These are phyloP conservation scores for Radopholus similis DNA, from an alignment of 1,140 invertebrate genomes.

Conservation along the genomic window DNA sequence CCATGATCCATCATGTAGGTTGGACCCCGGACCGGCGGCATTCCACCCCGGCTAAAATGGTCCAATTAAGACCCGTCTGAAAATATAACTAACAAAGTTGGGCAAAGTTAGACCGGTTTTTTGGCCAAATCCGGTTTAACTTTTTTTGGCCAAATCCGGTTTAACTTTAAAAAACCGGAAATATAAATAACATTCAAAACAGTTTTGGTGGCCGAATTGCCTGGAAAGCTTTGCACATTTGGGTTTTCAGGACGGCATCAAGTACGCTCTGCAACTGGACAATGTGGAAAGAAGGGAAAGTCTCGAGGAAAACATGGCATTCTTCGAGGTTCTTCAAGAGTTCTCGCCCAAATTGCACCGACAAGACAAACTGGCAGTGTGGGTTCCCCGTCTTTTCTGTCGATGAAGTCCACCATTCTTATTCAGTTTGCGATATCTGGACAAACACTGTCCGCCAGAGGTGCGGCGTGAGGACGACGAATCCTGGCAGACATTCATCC, in stretches of 20 bases:
- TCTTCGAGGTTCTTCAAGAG: slow-evolving; percentile 40
- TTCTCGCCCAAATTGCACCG: slow-evolving; percentile 43
- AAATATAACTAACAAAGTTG: background rate
- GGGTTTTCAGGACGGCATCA: slow-evolving; percentile 30
- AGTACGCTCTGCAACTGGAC: slow-evolving; percentile 31
- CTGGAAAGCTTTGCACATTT: slow-evolving; percentile 1
- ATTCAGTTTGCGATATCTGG: slow-evolving; percentile 12
- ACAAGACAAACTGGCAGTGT: slow-evolving; percentile 45
- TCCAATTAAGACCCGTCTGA: background rate
- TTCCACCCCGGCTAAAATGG: slow-evolving; percentile 20
- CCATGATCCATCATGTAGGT: slow-evolving; percentile 74
- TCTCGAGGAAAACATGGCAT: slow-evolving; percentile 21
- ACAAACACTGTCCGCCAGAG: slow-evolving; percentile 10
- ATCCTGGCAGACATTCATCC: background rate
- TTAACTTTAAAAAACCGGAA: too few relatives aligned
- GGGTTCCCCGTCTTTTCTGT: slow-evolving; percentile 9
- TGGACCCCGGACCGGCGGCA: too few relatives aligned
- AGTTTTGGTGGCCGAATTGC: too few relatives aligned
- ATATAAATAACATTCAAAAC: too few relatives aligned
- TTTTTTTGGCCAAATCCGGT: too few relatives aligned
- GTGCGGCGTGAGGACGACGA: background rate
- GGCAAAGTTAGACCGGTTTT: background rate
- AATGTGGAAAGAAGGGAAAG: slow-evolving; percentile 2
- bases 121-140: background rate
- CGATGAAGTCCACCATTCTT: background rate